These are phyloP conservation scores for Scolanthus callimorphus DNA, from an alignment of 92 coral and sea anemone species.

Conservation along the genomic window DNA sequence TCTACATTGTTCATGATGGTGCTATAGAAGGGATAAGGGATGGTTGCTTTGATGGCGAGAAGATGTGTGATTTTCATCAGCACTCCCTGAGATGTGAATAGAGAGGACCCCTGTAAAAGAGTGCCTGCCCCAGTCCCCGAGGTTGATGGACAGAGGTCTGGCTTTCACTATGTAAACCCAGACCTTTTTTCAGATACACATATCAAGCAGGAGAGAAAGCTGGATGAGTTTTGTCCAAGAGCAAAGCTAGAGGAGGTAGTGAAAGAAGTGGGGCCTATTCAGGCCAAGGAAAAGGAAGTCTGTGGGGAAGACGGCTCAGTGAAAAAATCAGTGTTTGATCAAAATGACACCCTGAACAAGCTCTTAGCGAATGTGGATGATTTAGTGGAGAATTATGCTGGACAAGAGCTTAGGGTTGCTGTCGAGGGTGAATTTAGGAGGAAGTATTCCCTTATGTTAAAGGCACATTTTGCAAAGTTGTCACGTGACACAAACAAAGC, in stretches of 20 bases:
- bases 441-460: constrained; percentile 9
- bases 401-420: constrained; percentile 12
- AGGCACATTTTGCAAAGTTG: constrained; percentile 16
- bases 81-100: constrained; percentile 33
- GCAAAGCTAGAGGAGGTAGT: constrained; percentile 10
- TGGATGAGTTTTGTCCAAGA: constrained; percentile 37
- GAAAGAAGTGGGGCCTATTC: constrained; percentile 16
- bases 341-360: constrained; percentile 32
- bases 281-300: constrained; percentile 18
- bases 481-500: constrained; percentile 21
- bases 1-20: constrained; percentile 16
- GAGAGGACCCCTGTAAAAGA: constrained; percentile 44
- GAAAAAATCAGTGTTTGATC: constrained; percentile 20
- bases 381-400: constrained; percentile 21
- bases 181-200: constrained; percentile 21
- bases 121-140: constrained; percentile 42
- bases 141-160: constrained; percentile 24
- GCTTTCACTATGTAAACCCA: constrained; percentile 41
- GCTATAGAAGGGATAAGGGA: no score
- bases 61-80: constrained; percentile 42
- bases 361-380: constrained; percentile 14
- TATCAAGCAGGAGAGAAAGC: constrained; percentile 19
- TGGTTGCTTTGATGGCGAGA: constrained; percentile 38
- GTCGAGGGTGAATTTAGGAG: constrained; percentile 17
- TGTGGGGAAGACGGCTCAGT: constrained; percentile 16